Evolutionary conservation across 2,797 vertebrate species (phyloP).

Genomic region (Silurus lanzhouensis): DNA sequence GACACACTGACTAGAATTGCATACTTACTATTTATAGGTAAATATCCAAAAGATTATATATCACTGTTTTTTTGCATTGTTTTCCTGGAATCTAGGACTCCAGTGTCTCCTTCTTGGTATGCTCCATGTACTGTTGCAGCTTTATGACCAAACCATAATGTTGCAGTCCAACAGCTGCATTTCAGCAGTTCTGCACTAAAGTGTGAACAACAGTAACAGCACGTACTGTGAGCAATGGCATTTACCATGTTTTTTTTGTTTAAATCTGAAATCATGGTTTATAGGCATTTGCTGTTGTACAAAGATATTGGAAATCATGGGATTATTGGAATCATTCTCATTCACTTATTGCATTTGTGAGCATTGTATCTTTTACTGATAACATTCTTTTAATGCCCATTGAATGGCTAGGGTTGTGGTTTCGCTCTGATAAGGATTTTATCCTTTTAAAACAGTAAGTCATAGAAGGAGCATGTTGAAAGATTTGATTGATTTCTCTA

Average conservation of each 20-base stretch:
- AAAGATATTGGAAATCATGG: neutral
- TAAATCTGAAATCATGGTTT: no score
- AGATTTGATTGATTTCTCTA: neutral
- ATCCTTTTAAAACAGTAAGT: neutral
- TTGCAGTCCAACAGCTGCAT: neutral
- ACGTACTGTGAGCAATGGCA: neutral
- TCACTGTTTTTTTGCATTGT: neutral
- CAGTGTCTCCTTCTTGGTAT: neutral
- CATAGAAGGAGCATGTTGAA: neutral
- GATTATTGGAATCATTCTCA: neutral
- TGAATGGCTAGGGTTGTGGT: neutral
- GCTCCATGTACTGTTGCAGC: neutral
- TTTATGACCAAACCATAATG: slow-evolving; percentile 35
- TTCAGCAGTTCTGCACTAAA: slow-evolving; percentile 12
- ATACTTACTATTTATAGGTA: neutral
- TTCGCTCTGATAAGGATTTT: neutral
- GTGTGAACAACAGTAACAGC: neutral
- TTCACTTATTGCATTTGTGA: neutral
- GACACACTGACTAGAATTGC: neutral
- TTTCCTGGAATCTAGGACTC: neutral
- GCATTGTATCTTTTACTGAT: neutral
- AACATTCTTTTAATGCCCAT: neutral
- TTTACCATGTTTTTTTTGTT: neutral
- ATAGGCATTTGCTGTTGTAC: neutral
- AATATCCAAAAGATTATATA: neutral